phyloP scores from a whole-genome alignment of 2,797 vertebrate species.

The Lophotriccus pileatus region DNA sequence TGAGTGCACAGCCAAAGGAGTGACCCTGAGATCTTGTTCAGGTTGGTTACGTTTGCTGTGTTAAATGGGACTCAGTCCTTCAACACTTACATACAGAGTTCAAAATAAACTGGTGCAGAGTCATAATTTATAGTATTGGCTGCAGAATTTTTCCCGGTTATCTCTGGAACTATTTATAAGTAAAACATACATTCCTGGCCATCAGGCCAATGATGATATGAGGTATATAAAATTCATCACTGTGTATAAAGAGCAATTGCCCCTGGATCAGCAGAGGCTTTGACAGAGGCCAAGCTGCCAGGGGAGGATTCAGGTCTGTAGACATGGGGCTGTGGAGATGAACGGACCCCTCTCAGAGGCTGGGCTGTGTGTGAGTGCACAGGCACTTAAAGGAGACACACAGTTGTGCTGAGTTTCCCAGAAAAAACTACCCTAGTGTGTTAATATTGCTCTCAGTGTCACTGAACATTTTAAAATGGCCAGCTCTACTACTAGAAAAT shows the following conservation, averaged over 20 bases:
- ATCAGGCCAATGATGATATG: neutral
- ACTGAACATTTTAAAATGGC: neutral
- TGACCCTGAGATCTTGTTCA: neutral
- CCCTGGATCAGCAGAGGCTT: neutral
- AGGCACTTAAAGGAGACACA: neutral
- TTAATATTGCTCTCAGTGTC: neutral
- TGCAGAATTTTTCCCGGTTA: neutral
- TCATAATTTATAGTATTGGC: neutral
- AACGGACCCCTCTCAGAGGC: neutral
- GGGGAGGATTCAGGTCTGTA: neutral
- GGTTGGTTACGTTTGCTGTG: neutral
- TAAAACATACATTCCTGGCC: neutral
- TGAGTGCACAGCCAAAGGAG: neutral
- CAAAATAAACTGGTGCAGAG: neutral
- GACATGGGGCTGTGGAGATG: too few species aligned
- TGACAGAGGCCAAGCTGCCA: neutral
- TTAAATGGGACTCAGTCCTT: neutral
- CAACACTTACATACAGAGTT: neutral
- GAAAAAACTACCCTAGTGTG: too few species aligned
- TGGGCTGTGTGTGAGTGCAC: neutral
- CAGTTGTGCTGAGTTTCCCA: neutral
- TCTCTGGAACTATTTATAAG: neutral
- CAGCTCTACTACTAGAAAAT: neutral
- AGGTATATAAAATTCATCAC: neutral
- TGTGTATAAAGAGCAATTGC: neutral